These are phyloP conservation scores for Myiozetetes cayanensis DNA, from an alignment of 2,113 vertebrate genomes.

Conservation along the genomic window DNA sequence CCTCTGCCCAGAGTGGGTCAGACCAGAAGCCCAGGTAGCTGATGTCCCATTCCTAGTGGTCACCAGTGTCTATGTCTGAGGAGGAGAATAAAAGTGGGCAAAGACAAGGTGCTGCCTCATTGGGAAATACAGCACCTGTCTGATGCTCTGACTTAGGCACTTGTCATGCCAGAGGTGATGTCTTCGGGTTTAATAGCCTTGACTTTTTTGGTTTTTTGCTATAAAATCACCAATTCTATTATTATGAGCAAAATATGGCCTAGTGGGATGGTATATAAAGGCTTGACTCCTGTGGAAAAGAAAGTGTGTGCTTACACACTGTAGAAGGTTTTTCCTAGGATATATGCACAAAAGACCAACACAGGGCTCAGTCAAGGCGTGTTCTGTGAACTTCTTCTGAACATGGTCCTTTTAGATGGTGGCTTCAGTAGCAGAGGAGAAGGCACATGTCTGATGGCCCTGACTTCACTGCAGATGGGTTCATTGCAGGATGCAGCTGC, in stretches of 20 bases:
- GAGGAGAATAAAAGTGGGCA: background rate
- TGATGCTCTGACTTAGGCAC: background rate
- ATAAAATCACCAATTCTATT: background rate
- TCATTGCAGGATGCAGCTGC: background rate
- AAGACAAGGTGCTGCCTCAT: background rate
- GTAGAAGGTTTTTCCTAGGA: background rate
- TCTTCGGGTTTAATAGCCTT: background rate
- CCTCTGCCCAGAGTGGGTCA: background rate
- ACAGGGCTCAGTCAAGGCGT: background rate
- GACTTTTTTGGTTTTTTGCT: background rate
- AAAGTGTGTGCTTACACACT: background rate
- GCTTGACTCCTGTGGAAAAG: background rate
- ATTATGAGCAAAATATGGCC: background rate
- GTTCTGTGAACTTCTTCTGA: background rate
- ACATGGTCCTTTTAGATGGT: background rate
- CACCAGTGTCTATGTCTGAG: background rate
- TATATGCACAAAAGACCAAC: background rate
- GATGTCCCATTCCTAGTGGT: background rate
- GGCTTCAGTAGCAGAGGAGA: background rate
- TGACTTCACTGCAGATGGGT: background rate
- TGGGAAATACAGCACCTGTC: background rate
- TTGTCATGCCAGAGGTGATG: background rate
- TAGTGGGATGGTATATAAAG: background rate
- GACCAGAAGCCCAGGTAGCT: background rate
- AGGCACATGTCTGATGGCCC: background rate